Percentiles rank a stretch among this genome's conserved stretches.
These are phyloP conservation scores for Apamea epomidion DNA, from an alignment of 2,888 invertebrate species.

Conservation along the genomic window DNA sequence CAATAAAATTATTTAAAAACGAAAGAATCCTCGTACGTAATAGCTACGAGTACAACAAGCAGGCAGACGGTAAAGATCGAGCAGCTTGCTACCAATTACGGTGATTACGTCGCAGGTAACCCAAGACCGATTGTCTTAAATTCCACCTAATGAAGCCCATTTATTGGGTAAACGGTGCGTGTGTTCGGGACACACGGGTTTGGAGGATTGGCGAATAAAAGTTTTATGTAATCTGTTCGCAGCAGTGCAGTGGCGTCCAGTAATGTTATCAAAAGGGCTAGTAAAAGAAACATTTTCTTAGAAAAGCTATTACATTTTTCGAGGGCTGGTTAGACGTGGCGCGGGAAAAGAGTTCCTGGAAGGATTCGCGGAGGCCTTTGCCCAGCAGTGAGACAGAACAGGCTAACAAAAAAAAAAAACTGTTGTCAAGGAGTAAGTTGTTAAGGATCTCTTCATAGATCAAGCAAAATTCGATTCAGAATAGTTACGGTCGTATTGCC, in stretches of 20 bases:
- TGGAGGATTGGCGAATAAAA: slow-evolving; percentile 1
- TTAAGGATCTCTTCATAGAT: neutral
- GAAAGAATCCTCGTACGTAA: neutral
- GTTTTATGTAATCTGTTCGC: no score
- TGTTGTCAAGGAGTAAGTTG: neutral
- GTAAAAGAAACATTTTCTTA: neutral
- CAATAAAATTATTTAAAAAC: neutral
- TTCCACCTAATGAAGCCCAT: slow-evolving; percentile 81
- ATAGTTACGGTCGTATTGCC: neutral
- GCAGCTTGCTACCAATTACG: slow-evolving; percentile 63
- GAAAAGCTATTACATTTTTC: neutral
- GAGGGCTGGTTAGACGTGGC: no score
- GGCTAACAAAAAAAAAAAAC: no score
- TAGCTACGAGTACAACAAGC: slow-evolving; percentile 2
- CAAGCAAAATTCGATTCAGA: neutral
- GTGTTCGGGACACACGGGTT: slow-evolving; percentile 67
- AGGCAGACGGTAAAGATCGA: slow-evolving; percentile 44
- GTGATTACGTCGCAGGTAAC: slow-evolving; percentile 70
- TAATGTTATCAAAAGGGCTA: neutral
- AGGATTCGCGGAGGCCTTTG: no score
- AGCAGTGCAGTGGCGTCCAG: no score
- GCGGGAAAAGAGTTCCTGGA: no score
- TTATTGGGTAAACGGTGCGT: slow-evolving; percentile 79
- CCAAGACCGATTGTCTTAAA: slow-evolving; percentile 79
- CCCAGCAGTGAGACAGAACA: no score